Conservation (phyloP, 2,888 invertebrate species). For the Pyralis farinalis region DNA sequence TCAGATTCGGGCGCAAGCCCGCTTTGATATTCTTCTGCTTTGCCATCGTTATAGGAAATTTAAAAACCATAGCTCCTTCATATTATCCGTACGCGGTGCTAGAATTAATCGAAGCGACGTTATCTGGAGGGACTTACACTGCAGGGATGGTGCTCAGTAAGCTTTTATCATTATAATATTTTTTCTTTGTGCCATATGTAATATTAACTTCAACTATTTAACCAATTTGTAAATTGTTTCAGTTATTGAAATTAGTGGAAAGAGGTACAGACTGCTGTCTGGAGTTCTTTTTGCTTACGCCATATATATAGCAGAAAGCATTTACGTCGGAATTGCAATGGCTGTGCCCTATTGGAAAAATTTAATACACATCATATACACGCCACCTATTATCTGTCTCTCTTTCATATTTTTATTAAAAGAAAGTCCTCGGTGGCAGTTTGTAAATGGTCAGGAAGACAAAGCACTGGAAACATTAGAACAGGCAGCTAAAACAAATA, state of each 20-base stretch:
- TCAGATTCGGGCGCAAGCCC: conserved; percentile 58
- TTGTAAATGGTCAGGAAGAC: conserved; percentile 49
- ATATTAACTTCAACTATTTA: not conserved
- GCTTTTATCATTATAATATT: too few relatives aligned
- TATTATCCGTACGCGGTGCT: conserved; percentile 48
- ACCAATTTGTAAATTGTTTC: conserved; percentile 8
- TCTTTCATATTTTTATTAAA: conserved; percentile 38
- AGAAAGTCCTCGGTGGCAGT: conserved; percentile 64
- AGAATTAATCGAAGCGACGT: conserved; percentile 52
- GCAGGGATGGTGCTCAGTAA: conserved; percentile 53
- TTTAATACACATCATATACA: conserved; percentile 48
- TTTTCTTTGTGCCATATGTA: too few relatives aligned
- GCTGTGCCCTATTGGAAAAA: conserved; percentile 56
- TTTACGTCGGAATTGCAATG: conserved; percentile 55
- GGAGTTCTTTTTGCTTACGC: conserved; percentile 53
- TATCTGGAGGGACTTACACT: conserved; percentile 50
- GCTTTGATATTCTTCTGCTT: conserved; percentile 48
- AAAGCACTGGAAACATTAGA: conserved; percentile 43
- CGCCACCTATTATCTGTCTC: conserved; percentile 48
- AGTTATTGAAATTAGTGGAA: conserved; percentile 61
- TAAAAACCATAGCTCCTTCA: conserved; percentile 48
- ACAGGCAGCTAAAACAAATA: conserved; percentile 45
- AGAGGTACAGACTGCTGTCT: conserved; percentile 43
- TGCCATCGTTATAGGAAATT: conserved; percentile 43
- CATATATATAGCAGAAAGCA: conserved; percentile 50